Base-by-base conservation (phyloP, 2,888 invertebrate species). In the Catotricha subobsoleta region DNA sequence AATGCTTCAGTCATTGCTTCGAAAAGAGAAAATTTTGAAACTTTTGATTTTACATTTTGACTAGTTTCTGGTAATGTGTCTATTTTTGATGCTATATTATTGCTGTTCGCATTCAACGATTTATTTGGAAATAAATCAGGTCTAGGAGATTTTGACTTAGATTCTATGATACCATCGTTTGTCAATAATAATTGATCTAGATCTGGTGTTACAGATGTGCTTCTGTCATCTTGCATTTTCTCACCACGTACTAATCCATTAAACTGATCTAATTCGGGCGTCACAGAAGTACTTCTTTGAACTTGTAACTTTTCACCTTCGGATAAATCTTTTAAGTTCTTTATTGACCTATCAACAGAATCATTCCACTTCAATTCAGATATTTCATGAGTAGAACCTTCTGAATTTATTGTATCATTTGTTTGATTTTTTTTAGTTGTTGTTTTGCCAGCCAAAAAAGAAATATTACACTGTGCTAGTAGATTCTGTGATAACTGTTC, bases 131-230 rank as follows among this genome's bases (percentile, higher is more conserved):
- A n/a, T n/a, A n/a, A n/a, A n/a, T n/a, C n/a, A n/a, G n/a, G n/a
- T n/a, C n/a, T n/a, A n/a, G n/a, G n/a, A n/a, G n/a, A n/a, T n/a
- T n/a, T n/a, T n/a, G n/a, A n/a, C n/a, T n/a, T n/a, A n/a, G n/a
- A n/a, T n/a, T n/a, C n/a, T n/a, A n/a, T n/a, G n/a, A n/a, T n/a
- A n/a, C n/a, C n/a, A n/a, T n/a, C n/a, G n/a, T n/a, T n/a, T n/a
- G n/a, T n/a, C n/a, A n/a, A n/a, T n/a, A n/a, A n/a, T n/a, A n/a
- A n/a, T n/a, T n/a, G n/a, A 20, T 44, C 25, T 3, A 47, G 37
- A 35, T 44, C 46, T 6, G 28, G 34, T n/a, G 44, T 43, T 3
- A 30, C 16, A 8, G 42, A 39, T 12, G 13, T 20, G 21, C 41
- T 41, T 15, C 38, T 29, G 9, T 15, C 19, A 19, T 20, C 33